Conservation (phyloP, 2,113 vertebrate species). For the Origma solitaria region DNA sequence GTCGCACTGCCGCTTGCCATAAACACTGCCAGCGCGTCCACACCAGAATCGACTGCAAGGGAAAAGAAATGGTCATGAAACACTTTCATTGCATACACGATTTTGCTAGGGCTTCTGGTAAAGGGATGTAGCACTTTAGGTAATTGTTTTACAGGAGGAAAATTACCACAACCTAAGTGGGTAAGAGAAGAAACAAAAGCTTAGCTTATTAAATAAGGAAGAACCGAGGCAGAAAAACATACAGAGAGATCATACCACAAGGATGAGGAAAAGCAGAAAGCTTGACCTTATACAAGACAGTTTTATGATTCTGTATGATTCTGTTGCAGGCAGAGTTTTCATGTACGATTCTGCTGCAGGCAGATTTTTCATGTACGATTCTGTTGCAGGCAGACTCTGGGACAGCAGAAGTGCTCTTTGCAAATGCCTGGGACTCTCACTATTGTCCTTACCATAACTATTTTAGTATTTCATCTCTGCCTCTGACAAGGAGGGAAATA, state of each 20-base stretch:
- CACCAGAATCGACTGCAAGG: slow-evolving; percentile 72
- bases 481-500: rapidly evolving
- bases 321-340: neutral
- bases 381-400: neutral
- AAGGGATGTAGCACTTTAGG: neutral
- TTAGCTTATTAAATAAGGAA: neutral
- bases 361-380: too few species aligned
- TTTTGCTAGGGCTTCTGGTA: neutral
- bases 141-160: neutral
- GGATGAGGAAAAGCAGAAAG: neutral
- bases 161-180: neutral
- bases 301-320: neutral
- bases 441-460: neutral
- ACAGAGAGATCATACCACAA: neutral
- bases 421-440: neutral
- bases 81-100: rapidly evolving
- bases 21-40: slow-evolving; percentile 84
- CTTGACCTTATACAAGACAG: neutral
- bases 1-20: slow-evolving; percentile 82
- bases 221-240: neutral
- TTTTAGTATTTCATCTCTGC: neutral
- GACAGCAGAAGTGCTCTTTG: neutral
- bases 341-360: neutral
- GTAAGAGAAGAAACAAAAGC: neutral
- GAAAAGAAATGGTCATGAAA: neutral